Evolutionary conservation across 2,113 vertebrate species (phyloP).

Genomic region (Cichladusa arquata): DNA sequence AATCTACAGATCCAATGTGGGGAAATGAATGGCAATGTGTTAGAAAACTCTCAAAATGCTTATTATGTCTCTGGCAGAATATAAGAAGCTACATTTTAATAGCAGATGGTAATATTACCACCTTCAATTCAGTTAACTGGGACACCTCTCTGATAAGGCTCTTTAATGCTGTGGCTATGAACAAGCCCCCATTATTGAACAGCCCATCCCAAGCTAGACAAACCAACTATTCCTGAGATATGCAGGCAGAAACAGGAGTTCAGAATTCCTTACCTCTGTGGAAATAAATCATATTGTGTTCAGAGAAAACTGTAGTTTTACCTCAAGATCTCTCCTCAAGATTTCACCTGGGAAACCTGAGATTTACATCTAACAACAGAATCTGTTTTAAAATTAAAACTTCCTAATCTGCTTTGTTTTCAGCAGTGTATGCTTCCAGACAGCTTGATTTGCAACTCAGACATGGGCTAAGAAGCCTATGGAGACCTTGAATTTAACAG

Average conservation of each 20-base stretch:
- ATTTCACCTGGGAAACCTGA: not conserved
- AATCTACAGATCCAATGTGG: not conserved
- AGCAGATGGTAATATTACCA: not conserved
- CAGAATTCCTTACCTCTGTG: not conserved
- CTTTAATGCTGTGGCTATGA: not conserved
- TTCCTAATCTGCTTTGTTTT: not conserved
- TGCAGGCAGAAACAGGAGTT: not conserved
- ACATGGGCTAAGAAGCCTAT: not conserved
- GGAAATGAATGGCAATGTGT: not conserved
- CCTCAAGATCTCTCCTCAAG: not conserved
- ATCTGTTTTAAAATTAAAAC: not conserved
- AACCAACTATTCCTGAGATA: not conserved
- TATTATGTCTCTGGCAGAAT: not conserved
- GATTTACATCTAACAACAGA: not conserved
- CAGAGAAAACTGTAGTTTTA: not conserved
- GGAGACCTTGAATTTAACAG: not conserved
- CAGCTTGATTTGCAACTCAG: not conserved
- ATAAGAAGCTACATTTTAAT: not conserved
- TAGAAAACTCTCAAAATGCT: constrained; percentile 15
- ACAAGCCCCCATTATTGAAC: not conserved
- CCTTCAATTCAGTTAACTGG: not conserved
- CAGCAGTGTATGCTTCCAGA: not conserved
- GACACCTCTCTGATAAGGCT: not conserved
- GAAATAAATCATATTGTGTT: not conserved
- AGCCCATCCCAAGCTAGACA: not conserved